Conservation (phyloP, 2,113 vertebrate species). For the Hippopotamus amphibius region DNA sequence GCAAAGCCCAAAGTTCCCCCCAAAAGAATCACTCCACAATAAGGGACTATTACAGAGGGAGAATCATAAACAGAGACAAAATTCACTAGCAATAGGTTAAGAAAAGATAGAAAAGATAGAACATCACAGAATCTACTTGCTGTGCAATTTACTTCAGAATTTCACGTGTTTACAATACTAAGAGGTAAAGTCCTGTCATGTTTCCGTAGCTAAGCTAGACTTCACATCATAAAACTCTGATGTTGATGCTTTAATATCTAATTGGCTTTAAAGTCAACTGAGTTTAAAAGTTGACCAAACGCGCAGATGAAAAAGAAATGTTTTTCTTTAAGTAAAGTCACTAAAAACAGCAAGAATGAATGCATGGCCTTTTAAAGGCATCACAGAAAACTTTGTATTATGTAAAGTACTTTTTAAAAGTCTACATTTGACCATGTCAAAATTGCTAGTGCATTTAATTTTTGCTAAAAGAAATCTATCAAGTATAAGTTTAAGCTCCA, state of each 20-base stretch:
- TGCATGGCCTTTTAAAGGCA: background rate
- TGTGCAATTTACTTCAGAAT: slow-evolving; percentile 11
- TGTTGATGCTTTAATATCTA: slow-evolving; percentile 19
- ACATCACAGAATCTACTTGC: background rate
- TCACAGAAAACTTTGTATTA: background rate
- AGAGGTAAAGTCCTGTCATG: background rate
- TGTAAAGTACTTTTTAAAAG: background rate
- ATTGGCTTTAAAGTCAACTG: slow-evolving; percentile 41
- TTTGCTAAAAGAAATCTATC: background rate
- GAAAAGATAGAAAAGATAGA: slow-evolving; percentile 10
- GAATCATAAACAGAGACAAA: slow-evolving; percentile 1
- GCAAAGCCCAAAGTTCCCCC: background rate
- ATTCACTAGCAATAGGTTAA: background rate
- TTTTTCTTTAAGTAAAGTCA: slow-evolving; percentile 57
- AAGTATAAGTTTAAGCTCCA: background rate
- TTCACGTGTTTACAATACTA: background rate
- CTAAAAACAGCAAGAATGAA: background rate
- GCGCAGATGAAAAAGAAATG: background rate
- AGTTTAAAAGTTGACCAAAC: slow-evolving; percentile 28
- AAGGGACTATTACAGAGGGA: background rate
- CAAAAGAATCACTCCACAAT: slow-evolving; percentile 14
- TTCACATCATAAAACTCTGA: background rate
- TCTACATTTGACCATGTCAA: background rate
- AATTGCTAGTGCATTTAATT: background rate
- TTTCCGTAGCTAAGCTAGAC: background rate